Evolutionary conservation across 2,113 vertebrate genomes (phyloP).

Genomic region (Sialia sialis): DNA sequence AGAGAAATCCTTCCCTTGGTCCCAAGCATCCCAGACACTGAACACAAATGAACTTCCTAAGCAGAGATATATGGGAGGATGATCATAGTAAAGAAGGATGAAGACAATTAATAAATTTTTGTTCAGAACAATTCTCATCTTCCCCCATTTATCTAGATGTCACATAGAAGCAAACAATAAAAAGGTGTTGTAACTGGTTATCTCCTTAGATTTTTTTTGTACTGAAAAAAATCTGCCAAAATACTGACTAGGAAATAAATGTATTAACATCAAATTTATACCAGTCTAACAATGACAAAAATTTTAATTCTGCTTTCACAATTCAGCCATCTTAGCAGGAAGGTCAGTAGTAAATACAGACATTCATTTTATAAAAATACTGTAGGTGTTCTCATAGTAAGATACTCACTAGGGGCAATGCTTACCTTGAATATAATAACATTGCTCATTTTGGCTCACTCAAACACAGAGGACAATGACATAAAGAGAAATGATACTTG

Average conservation of each 20-base stretch:
- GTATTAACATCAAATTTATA: not conserved
- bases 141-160: not conserved
- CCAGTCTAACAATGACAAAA: not conserved
- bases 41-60: not conserved
- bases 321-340: not conserved
- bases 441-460: not conserved
- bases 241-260: not conserved
- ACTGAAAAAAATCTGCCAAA: not conserved
- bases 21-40: accelerated
- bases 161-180: not conserved
- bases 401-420: not conserved
- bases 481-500: not conserved
- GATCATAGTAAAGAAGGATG: not conserved
- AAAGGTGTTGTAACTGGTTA: not conserved
- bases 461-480: not conserved
- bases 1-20: not conserved
- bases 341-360: not conserved
- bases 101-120: not conserved
- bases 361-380: not conserved
- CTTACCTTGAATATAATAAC: not conserved
- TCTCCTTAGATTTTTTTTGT: not conserved
- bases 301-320: not conserved
- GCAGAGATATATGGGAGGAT: not conserved
- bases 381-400: not conserved
- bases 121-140: not conserved